Conservation (phyloP, 2,797 vertebrate genomes). For the Gymnodraco acuticeps region DNA sequence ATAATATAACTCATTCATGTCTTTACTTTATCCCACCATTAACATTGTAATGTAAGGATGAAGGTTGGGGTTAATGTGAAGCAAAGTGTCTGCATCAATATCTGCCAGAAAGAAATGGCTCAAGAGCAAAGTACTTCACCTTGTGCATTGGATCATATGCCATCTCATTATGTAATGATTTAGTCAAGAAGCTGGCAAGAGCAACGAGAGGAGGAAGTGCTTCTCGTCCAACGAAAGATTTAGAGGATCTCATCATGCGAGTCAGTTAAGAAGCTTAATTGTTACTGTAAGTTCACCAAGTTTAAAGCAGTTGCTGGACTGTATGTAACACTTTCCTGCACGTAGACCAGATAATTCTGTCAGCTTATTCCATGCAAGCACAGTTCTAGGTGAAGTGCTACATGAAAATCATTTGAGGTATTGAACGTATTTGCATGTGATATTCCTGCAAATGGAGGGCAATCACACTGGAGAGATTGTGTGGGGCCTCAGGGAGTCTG, state of each 20-base stretch:
- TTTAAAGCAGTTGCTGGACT: constrained; percentile 4
- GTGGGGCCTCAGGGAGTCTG: constrained; percentile 44
- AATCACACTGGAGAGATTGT: constrained; percentile 48
- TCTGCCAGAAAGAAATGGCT: constrained; percentile 66
- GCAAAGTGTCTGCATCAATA: constrained; percentile 69
- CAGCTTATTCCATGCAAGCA: not conserved
- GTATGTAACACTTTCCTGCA: not conserved
- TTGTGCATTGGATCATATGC: constrained; percentile 57
- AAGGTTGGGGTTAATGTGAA: constrained; percentile 69
- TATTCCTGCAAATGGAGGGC: constrained; percentile 43
- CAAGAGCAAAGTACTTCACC: constrained; percentile 57
- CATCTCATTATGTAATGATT: constrained; percentile 60
- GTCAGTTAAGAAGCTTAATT: constrained; percentile 39
- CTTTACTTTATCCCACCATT: constrained; percentile 59
- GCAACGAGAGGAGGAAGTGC: constrained; percentile 21
- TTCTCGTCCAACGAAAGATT: constrained; percentile 24
- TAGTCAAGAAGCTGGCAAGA: constrained; percentile 42
- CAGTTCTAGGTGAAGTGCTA: not conserved
- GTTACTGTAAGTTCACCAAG: not conserved
- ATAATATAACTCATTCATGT: constrained; percentile 41
- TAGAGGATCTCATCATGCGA: constrained; percentile 24
- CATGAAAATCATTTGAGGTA: constrained; percentile 27
- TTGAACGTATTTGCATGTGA: constrained; percentile 54
- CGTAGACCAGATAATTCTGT: not conserved
- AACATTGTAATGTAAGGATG: constrained; percentile 68